Conservation (phyloP, 2,888 invertebrate genomes). For the Smittia aterrima region DNA sequence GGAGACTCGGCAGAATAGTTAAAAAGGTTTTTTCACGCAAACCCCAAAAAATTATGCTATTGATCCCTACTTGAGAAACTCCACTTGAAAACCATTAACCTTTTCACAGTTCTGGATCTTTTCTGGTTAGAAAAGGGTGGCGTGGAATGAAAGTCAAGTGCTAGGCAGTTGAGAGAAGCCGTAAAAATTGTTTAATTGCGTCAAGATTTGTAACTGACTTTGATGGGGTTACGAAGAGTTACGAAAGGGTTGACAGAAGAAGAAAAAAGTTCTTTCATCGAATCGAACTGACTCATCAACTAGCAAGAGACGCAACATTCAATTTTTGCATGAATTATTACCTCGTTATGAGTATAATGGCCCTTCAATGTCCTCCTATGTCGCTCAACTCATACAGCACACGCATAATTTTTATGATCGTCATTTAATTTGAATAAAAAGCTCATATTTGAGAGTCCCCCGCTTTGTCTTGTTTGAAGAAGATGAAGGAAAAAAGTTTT, state of each 20-base stretch:
- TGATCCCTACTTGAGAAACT: slow-evolving; percentile 36
- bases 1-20: not conserved
- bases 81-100: slow-evolving; percentile 39
- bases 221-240: not conserved
- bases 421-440: slow-evolving; percentile 41
- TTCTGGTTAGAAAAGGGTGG: not conserved
- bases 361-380: slow-evolving; percentile 6
- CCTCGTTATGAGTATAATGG: slow-evolving; percentile 34
- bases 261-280: not conserved
- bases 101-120: slow-evolving; percentile 33
- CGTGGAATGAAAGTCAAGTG: slow-evolving; percentile 10
- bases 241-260: not conserved
- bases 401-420: slow-evolving; percentile 33
- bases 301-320: not conserved
- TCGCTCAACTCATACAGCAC: not conserved
- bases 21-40: slow-evolving; percentile 11
- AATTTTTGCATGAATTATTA: slow-evolving; percentile 39
- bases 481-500: slow-evolving; percentile 3
- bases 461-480: not conserved
- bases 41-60: slow-evolving; percentile 33
- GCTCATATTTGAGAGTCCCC: slow-evolving; percentile 34
- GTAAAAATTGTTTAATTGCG: slow-evolving; percentile 17
- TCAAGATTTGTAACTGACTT: not conserved
- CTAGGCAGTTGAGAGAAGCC: not conserved
- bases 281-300: slow-evolving; percentile 14